Base-by-base conservation (phyloP, 2,888 invertebrate species). In the Cephus pygmeus region DNA sequence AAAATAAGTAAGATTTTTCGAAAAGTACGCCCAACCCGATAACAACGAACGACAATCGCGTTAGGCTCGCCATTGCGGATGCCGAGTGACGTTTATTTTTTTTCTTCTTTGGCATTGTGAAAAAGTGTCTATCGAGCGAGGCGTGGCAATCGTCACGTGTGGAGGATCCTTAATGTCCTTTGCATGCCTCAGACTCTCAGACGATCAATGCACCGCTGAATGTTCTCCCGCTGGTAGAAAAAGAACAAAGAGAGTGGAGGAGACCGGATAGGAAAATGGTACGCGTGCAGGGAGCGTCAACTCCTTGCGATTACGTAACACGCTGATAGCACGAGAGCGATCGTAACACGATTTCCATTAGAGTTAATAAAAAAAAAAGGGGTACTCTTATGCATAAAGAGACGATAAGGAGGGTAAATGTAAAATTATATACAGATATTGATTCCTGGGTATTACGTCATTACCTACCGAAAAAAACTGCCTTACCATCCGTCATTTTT, bases 91-190 rank as follows among this genome's bases (percentile, higher is more conserved):
- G 23, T 56, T 56, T 23, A 23, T 23, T 40, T 23, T 6, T 40
- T 15, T 23, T 40, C 40, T 15, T 12, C 4, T 40, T 40, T 12
- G 12, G 40, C 23, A 23, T 23, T 9, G 23, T 56, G 40, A 56
- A 56, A 56, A 23, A 56, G 40, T 56, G 71, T n/a, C 56, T 69
- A 76, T 68, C 76, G 35, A 78, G 73, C 76, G 76, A 76, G 78
- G 78, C 78, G 78, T 78, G 78, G 78, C 76, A 76, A 73, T 56
- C 78, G 73, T 71, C 73, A 78, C 76, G 78, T 78, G 78, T 78
- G 78, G 73, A 78, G 76, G 76, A 76, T 71, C 73, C 78, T 80
- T 76, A 80, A 80, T 80, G 79, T 80, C 78, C 78, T 80, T 80
- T 80, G 76, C 78, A 74, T 76, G 76, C 74, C 35, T 34, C 74